Percentiles rank a stretch among this genome's conserved stretches.
phyloP scores from a whole-genome alignment of 2,113 vertebrate species.

The Microtus montanus region DNA sequence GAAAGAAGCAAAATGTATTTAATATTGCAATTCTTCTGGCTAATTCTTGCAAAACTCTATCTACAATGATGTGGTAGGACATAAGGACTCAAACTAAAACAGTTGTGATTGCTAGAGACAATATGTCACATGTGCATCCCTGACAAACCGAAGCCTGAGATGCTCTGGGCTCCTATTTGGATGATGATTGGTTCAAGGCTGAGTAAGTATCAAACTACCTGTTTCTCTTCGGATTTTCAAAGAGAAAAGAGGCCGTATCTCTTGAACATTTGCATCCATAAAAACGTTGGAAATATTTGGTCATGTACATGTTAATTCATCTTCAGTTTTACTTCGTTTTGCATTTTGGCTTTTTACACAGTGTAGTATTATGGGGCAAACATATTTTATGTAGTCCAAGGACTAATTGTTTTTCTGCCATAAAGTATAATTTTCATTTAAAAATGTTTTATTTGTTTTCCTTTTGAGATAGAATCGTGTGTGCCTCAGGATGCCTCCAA shows the following conservation, averaged over 20 bases:
- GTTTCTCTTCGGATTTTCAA: constrained; percentile 4
- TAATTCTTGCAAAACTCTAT: constrained; percentile 8
- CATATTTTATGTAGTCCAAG: background rate
- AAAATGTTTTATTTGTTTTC: background rate
- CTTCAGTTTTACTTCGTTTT: background rate
- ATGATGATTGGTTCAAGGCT: background rate
- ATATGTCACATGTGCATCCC: background rate
- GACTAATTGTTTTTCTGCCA: background rate
- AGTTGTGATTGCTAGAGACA: background rate
- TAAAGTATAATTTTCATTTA: background rate
- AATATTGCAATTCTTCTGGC: background rate
- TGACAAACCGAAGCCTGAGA: background rate
- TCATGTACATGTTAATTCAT: background rate
- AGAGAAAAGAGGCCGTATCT: background rate
- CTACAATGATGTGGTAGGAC: background rate
- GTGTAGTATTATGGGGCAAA: background rate
- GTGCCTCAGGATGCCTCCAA: background rate
- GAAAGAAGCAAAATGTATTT: background rate
- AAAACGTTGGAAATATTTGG: background rate
- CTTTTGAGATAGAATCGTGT: background rate
- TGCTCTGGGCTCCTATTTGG: background rate
- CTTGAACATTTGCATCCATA: background rate
- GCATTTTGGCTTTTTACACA: background rate
- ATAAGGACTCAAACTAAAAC: constrained; percentile 5
- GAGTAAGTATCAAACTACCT: background rate